Conservation (phyloP, 2,888 invertebrate genomes). For the Metopia argyrocephala region DNA sequence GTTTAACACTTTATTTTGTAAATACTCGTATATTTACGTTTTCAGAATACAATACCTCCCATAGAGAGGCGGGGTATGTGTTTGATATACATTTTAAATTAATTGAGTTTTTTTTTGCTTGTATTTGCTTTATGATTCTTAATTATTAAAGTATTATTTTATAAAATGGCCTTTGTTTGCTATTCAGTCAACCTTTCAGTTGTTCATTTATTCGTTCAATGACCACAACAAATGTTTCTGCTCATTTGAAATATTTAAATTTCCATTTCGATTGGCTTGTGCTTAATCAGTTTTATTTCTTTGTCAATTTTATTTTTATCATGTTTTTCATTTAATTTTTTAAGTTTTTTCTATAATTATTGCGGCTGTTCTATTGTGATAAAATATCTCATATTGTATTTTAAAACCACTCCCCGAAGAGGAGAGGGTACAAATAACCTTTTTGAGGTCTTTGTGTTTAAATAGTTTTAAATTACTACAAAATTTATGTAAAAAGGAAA, state of each 20-base stretch:
- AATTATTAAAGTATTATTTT: conserved; percentile 1
- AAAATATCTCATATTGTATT: no score
- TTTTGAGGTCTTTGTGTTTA: conserved; percentile 4
- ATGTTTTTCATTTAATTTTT: neutral
- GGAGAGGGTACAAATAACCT: neutral
- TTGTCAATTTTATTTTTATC: no score
- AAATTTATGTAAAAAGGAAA: neutral
- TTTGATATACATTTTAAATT: no score
- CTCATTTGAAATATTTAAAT: conserved; percentile 6
- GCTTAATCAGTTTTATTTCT: neutral
- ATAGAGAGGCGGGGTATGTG: no score
- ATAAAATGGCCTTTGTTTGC: conserved; percentile 4
- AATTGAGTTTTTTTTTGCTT: no score
- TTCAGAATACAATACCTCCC: no score
- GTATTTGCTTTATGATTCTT: neutral
- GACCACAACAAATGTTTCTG: conserved; percentile 5
- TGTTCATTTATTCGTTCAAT: neutral
- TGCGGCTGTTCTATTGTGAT: neutral
- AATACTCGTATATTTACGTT: no score
- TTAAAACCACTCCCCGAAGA: no score
- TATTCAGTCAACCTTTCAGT: neutral
- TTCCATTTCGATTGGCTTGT: neutral
- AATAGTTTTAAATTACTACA: neutral
- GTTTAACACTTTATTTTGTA: no score
- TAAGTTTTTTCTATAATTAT: neutral